phyloP scores from a whole-genome alignment of 2,113 vertebrate species.

The Synodontis membranacea region DNA sequence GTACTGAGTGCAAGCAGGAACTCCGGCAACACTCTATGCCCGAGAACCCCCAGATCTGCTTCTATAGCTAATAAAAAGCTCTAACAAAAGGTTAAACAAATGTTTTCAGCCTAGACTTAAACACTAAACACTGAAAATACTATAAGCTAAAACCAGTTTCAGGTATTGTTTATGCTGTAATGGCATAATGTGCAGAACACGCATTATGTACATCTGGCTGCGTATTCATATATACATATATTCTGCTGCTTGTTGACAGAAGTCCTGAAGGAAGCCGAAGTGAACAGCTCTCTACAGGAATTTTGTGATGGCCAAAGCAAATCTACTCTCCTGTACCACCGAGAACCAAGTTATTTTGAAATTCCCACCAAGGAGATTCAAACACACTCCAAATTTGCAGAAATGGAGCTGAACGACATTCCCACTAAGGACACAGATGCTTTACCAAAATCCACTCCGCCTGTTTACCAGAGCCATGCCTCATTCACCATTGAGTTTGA shows the following conservation, averaged over 20 bases:
- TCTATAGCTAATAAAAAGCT: too few species aligned
- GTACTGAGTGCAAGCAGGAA: too few species aligned
- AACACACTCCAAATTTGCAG: conserved; percentile 66
- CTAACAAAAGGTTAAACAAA: too few species aligned
- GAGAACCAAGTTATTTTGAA: conserved; percentile 96
- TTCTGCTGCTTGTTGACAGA: conserved; percentile 68
- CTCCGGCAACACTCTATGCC: too few species aligned
- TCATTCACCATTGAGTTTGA: conserved; percentile 99
- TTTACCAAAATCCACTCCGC: conserved; percentile 62
- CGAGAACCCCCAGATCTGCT: too few species aligned
- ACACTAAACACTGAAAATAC: too few species aligned
- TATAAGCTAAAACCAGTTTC: too few species aligned
- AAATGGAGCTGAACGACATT: conserved; percentile 79
- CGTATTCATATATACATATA: neutral
- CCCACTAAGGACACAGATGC: conserved; percentile 83
- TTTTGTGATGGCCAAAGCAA: conserved; percentile 70
- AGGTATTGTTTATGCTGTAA: too few species aligned
- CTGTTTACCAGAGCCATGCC: conserved; percentile 91
- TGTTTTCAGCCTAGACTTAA: too few species aligned
- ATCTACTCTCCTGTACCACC: conserved; percentile 75
- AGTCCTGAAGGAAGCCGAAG: conserved; percentile 76
- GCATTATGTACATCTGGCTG: neutral
- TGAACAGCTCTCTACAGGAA: conserved; percentile 67
- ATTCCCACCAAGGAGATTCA: conserved; percentile 93
- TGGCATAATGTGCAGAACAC: neutral